A percentile compares a stretch with the other conserved stretches of the same genome.
Evolutionary conservation across 2,888 invertebrate genomes (phyloP).

Genomic region (Orthosia gracilis): DNA sequence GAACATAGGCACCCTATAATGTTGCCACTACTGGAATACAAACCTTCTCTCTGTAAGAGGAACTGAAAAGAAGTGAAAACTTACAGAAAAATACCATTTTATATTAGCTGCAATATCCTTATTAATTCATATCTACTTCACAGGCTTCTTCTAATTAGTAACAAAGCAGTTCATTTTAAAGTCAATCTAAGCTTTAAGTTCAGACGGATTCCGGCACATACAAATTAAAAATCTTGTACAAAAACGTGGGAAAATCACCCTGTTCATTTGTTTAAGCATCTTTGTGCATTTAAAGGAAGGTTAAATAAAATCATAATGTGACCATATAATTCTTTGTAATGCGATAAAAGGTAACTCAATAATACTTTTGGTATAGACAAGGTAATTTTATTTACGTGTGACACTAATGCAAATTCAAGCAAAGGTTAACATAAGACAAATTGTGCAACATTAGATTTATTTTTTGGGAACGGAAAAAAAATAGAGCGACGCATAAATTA

Average conservation of each 20-base stretch:
- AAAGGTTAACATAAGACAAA: constrained; percentile 26
- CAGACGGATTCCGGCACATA: constrained; percentile 14
- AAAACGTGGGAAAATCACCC: constrained; percentile 51
- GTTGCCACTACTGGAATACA: too few relatives aligned
- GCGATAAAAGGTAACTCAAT: constrained; percentile 9
- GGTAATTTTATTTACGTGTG: constrained; percentile 9
- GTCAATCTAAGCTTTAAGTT: constrained; percentile 19
- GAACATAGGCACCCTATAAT: too few relatives aligned
- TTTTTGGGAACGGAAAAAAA: constrained; percentile 14
- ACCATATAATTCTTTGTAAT: constrained; percentile 19
- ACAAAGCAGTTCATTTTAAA: constrained; percentile 11
- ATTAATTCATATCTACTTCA: not conserved
- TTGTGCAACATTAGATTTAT: constrained; percentile 5
- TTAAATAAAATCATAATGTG: constrained; percentile 18
- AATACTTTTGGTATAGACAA: not conserved
- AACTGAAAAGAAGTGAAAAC: too few relatives aligned
- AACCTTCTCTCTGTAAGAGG: too few relatives aligned
- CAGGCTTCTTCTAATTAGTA: not conserved
- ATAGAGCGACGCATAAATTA: constrained; percentile 26
- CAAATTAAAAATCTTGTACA: constrained; percentile 39
- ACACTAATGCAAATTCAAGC: constrained; percentile 8
- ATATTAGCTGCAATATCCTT: not conserved
- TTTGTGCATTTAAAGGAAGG: constrained; percentile 32
- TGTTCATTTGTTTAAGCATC: constrained; percentile 21
- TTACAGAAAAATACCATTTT: not conserved